A percentile compares a stretch with the other conserved stretches of the same genome.
Conservation (phyloP, 2,113 vertebrate species). For the Callocephalon fimbriatum region DNA sequence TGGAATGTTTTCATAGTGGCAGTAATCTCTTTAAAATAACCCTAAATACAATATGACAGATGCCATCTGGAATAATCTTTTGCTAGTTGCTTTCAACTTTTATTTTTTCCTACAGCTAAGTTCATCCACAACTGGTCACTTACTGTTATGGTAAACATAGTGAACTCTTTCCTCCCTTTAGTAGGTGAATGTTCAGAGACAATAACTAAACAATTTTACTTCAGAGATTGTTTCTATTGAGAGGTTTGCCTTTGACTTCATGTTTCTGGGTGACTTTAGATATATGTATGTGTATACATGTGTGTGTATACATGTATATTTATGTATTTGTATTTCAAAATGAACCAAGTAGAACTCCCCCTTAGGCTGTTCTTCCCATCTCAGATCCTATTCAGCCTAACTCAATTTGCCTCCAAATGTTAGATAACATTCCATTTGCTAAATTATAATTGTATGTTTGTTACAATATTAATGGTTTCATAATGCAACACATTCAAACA, state of each 20-base stretch:
- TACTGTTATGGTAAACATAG: conserved; percentile 52
- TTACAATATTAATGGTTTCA: conserved; percentile 70
- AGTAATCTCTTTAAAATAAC: conserved; percentile 83
- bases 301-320: background rate
- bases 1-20: conserved; percentile 80
- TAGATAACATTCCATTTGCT: conserved; percentile 64
- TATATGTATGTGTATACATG: background rate
- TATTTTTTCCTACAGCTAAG: conserved; percentile 80
- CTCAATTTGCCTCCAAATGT: conserved; percentile 33
- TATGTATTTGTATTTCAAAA: conserved; percentile 20
- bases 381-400: background rate
- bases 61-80: conserved; percentile 84
- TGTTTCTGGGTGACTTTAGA: background rate
- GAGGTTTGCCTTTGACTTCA: background rate
- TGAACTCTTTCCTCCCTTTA: conserved; percentile 20
- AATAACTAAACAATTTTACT: background rate
- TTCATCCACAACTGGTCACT: conserved; percentile 78
- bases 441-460: conserved; percentile 54
- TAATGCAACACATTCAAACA: conserved; percentile 58
- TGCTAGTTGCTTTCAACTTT: conserved; percentile 82
- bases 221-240: background rate
- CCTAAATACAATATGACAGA: conserved; percentile 85
- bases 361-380: background rate
- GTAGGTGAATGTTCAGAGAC: background rate
- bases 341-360: background rate